phyloP scores from a whole-genome alignment of 2,888 invertebrate genomes.

The Loripinus fragilis region DNA sequence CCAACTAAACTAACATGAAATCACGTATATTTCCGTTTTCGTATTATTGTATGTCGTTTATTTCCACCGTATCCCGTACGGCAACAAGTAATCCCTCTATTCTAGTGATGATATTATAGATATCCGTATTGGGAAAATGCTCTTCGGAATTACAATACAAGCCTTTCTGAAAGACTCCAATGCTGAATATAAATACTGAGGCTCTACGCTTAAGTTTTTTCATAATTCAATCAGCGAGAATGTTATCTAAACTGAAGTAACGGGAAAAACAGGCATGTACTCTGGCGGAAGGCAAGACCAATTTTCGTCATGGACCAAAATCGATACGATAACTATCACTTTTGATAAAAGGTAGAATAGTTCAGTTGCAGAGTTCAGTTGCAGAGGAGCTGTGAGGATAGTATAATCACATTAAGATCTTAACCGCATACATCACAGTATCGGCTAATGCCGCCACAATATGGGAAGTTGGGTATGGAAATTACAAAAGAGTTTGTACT shows the following conservation, averaged over 20 bases:
- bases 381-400: no score
- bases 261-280: neutral
- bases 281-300: neutral
- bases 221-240: slow-evolving; percentile 6
- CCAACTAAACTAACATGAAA: neutral
- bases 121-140: slow-evolving; percentile 16
- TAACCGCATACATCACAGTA: no score
- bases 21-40: neutral
- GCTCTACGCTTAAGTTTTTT: slow-evolving; percentile 11
- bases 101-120: neutral
- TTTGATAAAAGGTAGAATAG: neutral
- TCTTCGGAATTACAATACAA: neutral
- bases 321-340: neutral
- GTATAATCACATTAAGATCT: no score
- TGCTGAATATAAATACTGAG: slow-evolving; percentile 10
- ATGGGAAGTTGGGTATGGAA: no score
- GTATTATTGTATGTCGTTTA: neutral
- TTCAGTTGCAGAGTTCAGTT: no score
- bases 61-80: neutral
- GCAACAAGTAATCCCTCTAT: slow-evolving; percentile 16
- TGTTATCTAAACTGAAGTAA: slow-evolving; percentile 11
- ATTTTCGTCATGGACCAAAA: neutral
- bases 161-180: neutral
- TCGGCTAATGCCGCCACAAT: no score
- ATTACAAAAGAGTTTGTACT: no score